Base-by-base conservation (phyloP, 1,140 invertebrate genomes). In the Drosophila teissieri region DNA sequence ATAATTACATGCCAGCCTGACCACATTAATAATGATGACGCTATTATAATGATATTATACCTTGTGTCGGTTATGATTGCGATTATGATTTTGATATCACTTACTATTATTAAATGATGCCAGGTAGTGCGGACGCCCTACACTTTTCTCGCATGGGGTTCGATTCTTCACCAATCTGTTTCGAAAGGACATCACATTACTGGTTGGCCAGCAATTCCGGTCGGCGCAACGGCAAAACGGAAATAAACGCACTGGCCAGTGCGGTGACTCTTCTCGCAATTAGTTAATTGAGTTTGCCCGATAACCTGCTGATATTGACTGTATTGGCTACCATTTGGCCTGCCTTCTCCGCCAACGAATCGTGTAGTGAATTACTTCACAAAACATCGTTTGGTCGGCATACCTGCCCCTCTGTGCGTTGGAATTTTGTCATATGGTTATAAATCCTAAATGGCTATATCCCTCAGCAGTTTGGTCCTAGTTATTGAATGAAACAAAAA, bases 1-100 rank as follows among this genome's bases (percentile, higher is more conserved):
- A 69, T 77, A 45, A 80, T 64, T 45, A 80, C 68, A 48, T 24
- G 55, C 19, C 34, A 51, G 55, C n/a, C 15, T 37, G 31, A 14
- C 31, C 44, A 45, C 34, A 55, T 64, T 48, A 37, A 44, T 52
- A 54, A 60, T 67, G 45, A 52, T 24, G 40, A 44, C 36, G 22
- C 10, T 19, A 19, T 19, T 19, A 19, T 19, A 19, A 19, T 24
- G 8, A 14, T 24, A 19, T 19, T 19, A 19, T 15, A 37, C 48
- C n/a, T 15, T 45, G 22, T 17, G 39, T 11, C 46, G 48, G 5
- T 17, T 31, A 15, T 39, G 39, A 40, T 48, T 34, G 17, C 37
- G 51, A 48, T 31, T 34, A 34, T 54, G 56, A 55, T 73, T 49
- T 8, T 39, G 15, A 44, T 45, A 55, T 17, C 14, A 34, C 15